These are phyloP conservation scores for Catamblyrhynchus diadema DNA, from an alignment of 2,797 vertebrate genomes.

Conservation along the genomic window DNA sequence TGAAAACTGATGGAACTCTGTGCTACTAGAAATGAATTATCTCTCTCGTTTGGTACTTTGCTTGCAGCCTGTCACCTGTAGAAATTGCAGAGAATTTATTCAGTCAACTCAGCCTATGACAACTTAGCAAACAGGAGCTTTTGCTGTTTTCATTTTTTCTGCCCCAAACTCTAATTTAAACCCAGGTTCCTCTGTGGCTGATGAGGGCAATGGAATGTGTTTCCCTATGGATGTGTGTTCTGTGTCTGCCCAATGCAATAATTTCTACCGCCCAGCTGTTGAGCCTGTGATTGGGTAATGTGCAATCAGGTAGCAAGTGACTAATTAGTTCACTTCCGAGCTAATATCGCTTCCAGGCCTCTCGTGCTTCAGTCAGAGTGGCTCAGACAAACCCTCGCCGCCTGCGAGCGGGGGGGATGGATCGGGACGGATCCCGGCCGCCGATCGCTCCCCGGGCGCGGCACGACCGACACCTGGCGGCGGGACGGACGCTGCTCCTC, in stretches of 20 bases:
- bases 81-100: neutral
- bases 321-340: neutral
- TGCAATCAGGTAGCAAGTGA: neutral
- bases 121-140: neutral
- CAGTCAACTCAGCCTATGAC: neutral
- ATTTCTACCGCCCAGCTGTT: neutral
- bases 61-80: neutral
- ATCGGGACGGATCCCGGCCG: neutral
- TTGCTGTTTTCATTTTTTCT: neutral
- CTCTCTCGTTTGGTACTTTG: neutral
- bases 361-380: neutral
- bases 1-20: neutral
- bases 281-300: neutral
- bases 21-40: neutral
- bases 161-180: neutral
- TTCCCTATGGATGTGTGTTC: neutral
- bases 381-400: fast-evolving
- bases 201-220: neutral
- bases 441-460: neutral
- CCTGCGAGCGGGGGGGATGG: neutral
- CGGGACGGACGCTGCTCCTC: fast-evolving
- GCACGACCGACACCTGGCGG: neutral
- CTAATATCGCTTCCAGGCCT: too few relatives aligned
- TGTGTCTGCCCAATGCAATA: neutral
- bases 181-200: neutral